A percentile compares a stretch with the other conserved stretches of the same genome.
Evolutionary conservation across 2,797 vertebrate species (phyloP).

Genomic region (Perodicticus potto): DNA sequence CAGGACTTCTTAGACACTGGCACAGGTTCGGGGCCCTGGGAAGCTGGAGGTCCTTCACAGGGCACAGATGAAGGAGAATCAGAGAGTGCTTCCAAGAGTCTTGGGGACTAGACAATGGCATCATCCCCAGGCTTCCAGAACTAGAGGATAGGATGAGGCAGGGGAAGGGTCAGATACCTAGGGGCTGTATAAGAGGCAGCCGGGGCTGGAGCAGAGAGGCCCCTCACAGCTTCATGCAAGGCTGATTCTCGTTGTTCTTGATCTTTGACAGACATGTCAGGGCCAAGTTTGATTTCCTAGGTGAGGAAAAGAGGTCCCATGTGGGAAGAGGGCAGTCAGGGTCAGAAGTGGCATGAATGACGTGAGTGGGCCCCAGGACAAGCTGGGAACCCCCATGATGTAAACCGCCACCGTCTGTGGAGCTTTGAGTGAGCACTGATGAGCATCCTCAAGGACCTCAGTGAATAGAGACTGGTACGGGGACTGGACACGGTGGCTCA

Average conservation of each 20-base stretch:
- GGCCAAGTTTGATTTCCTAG: neutral
- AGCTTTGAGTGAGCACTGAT: neutral
- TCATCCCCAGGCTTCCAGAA: neutral
- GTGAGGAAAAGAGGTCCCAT: neutral
- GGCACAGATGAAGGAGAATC: neutral
- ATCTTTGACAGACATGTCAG: neutral
- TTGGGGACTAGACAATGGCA: neutral
- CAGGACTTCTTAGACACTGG: neutral
- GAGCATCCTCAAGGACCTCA: neutral
- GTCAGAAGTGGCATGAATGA: neutral
- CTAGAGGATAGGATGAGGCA: neutral
- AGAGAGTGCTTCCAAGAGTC: neutral
- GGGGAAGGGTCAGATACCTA: neutral
- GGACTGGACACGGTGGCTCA: neutral
- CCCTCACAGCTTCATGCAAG: neutral
- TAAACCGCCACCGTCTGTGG: neutral
- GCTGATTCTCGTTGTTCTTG: neutral
- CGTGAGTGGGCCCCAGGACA: rapidly evolving
- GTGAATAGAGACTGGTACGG: neutral
- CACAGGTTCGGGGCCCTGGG: neutral
- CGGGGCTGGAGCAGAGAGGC: neutral
- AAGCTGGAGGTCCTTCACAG: neutral
- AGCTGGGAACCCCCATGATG: too few relatives aligned
- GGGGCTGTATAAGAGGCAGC: neutral
- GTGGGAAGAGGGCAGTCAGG: neutral